Percentiles rank a stretch among this genome's conserved stretches.
Evolutionary conservation across 1,140 invertebrate genomes (phyloP).

Genomic region (Macrobrachium nipponense): DNA sequence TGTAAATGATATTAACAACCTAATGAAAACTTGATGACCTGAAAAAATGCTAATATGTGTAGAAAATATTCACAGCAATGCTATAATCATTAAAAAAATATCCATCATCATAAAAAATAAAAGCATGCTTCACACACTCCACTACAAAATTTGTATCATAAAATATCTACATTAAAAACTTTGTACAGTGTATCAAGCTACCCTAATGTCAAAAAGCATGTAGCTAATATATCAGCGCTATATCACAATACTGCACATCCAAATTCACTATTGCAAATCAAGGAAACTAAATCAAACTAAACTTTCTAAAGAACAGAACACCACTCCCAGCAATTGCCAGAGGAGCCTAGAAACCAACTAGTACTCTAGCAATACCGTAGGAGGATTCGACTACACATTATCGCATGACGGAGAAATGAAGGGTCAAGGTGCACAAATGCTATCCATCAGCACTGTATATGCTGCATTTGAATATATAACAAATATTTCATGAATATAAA

Average conservation of each 20-base stretch:
- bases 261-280: slow-evolving; percentile 13
- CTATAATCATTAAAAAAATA: no score
- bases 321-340: slow-evolving; percentile 30
- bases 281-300: slow-evolving; percentile 18
- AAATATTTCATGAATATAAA: no score
- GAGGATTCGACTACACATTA: slow-evolving; percentile 17
- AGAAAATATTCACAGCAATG: no score
- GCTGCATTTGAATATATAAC: not conserved
- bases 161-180: not conserved
- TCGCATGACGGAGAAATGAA: not conserved
- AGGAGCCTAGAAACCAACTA: slow-evolving; percentile 22
- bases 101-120: no score
- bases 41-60: slow-evolving; percentile 13
- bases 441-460: no score
- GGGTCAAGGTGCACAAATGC: no score
- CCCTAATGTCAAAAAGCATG: slow-evolving; percentile 23
- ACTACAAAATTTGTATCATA: not conserved
- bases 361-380: slow-evolving; percentile 29
- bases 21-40: not conserved
- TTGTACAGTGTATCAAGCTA: slow-evolving; percentile 8
- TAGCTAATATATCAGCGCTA: not conserved
- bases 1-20: not conserved
- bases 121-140: slow-evolving; percentile 11
- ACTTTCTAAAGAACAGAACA: slow-evolving; percentile 13
- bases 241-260: slow-evolving; percentile 4